phyloP scores from a whole-genome alignment of 1,140 invertebrate genomes.

The Calosoma granatense region DNA sequence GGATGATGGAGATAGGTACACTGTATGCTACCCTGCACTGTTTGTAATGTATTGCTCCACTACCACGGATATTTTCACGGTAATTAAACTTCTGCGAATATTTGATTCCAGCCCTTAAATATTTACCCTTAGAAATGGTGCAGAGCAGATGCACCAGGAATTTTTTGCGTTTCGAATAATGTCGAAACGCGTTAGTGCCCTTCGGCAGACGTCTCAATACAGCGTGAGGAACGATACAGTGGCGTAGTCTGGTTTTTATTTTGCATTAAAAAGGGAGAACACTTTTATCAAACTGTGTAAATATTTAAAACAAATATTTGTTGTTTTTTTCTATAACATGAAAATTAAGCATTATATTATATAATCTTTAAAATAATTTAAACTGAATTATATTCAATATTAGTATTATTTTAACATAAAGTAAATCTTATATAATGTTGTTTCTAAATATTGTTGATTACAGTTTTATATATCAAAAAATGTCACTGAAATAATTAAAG shows the following conservation, averaged over 20 bases:
- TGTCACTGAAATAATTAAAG: too few relatives aligned
- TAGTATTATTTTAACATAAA: too few relatives aligned
- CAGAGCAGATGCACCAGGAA: background rate
- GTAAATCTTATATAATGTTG: too few relatives aligned
- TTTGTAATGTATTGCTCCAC: background rate
- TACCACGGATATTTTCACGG: background rate
- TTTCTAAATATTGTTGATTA: too few relatives aligned
- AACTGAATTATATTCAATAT: background rate
- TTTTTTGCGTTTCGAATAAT: background rate
- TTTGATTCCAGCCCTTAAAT: constrained; percentile 1
- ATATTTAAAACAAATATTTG: background rate
- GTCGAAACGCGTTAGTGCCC: background rate
- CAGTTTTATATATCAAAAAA: too few relatives aligned
- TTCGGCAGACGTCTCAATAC: constrained; percentile 4
- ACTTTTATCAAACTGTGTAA: background rate
- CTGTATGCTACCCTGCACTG: too few relatives aligned
- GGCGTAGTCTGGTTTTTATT: background rate
- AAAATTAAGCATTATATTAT: background rate
- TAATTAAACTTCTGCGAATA: background rate
- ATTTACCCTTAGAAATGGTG: background rate
- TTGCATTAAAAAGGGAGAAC: background rate
- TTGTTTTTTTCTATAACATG: background rate
- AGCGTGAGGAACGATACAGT: background rate
- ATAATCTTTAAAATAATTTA: background rate
- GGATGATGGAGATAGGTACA: too few relatives aligned